Evolutionary conservation across 1,140 invertebrate species (phyloP).

Genomic region (Halotydeus destructor): DNA sequence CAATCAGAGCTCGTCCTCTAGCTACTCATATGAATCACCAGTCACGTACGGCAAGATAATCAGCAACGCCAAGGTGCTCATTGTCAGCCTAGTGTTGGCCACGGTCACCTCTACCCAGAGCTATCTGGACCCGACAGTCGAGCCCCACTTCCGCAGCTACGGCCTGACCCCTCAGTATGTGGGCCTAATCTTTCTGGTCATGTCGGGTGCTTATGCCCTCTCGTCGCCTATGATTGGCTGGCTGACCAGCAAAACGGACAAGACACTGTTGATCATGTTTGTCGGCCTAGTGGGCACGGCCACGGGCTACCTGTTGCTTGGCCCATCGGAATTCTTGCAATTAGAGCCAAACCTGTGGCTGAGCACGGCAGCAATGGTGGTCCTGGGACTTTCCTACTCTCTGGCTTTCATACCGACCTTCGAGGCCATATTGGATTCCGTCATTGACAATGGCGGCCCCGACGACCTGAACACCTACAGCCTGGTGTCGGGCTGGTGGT

Average conservation of each 20-base stretch:
- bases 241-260: slow-evolving; percentile 36
- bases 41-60: slow-evolving; percentile 34
- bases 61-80: slow-evolving; percentile 39
- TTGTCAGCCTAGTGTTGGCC: slow-evolving; percentile 30
- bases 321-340: slow-evolving; percentile 40
- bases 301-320: slow-evolving; percentile 38
- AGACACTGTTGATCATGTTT: slow-evolving; percentile 35
- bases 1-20: too few relatives aligned
- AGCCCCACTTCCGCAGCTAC: slow-evolving; percentile 39
- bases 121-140: slow-evolving; percentile 50
- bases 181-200: slow-evolving; percentile 46
- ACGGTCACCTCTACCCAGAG: slow-evolving; percentile 44
- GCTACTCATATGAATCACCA: too few relatives aligned
- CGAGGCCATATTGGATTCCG: not conserved
- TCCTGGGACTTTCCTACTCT: slow-evolving; percentile 41
- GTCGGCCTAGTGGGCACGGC: slow-evolving; percentile 38
- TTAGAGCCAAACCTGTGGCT: slow-evolving; percentile 37
- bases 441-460: slow-evolving; percentile 33
- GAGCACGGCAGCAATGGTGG: slow-evolving; percentile 37
- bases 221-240: slow-evolving; percentile 49
- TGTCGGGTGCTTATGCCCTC: slow-evolving; percentile 45
- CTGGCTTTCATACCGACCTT: slow-evolving; percentile 38
- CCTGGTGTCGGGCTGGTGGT: slow-evolving; percentile 47
- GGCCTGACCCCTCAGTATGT: slow-evolving; percentile 21
- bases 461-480: slow-evolving; percentile 44